Percentiles rank a stretch among this genome's conserved stretches.
Conservation (phyloP, 2,888 invertebrate species). For the Bembecia ichneumoniformis region DNA sequence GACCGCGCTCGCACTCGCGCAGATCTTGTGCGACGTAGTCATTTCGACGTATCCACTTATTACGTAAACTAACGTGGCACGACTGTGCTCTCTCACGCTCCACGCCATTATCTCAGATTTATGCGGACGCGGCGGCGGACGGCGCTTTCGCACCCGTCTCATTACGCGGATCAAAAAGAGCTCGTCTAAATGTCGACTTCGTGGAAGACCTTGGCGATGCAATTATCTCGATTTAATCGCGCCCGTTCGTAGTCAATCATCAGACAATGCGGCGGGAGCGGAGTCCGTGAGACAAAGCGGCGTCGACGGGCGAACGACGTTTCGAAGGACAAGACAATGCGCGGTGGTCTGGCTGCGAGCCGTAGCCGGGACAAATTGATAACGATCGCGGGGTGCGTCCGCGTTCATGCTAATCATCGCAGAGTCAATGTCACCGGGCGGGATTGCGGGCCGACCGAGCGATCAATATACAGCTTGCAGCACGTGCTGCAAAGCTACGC, state of each 20-base stretch:
- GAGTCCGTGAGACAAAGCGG: conserved; percentile 39
- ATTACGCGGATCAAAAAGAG: conserved; percentile 55
- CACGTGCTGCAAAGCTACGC: conserved; percentile 57
- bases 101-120: conserved; percentile 55
- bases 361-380: conserved; percentile 52
- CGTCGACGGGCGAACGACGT: conserved; percentile 35
- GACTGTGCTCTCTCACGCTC: conserved; percentile 61
- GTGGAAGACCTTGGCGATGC: conserved; percentile 51
- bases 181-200: conserved; percentile 56
- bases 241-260: conserved; percentile 35
- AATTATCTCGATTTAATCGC: conserved; percentile 54
- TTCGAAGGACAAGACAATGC: conserved; percentile 57
- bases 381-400: conserved; percentile 43
- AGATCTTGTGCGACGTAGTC: conserved; percentile 23
- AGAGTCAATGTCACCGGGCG: conserved; percentile 50
- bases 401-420: conserved; percentile 53
- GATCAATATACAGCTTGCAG: conserved; percentile 35
- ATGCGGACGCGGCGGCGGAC: conserved; percentile 48
- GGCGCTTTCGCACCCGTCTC: conserved; percentile 49
- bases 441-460: conserved; percentile 44
- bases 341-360: conserved; percentile 32
- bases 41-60: conserved; percentile 51
- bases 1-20: conserved; percentile 17
- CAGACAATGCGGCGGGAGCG: conserved; percentile 40
- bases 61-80: conserved; percentile 58